phyloP scores from a whole-genome alignment of 2,113 vertebrate genomes.

The Bombycilla garrulus region DNA sequence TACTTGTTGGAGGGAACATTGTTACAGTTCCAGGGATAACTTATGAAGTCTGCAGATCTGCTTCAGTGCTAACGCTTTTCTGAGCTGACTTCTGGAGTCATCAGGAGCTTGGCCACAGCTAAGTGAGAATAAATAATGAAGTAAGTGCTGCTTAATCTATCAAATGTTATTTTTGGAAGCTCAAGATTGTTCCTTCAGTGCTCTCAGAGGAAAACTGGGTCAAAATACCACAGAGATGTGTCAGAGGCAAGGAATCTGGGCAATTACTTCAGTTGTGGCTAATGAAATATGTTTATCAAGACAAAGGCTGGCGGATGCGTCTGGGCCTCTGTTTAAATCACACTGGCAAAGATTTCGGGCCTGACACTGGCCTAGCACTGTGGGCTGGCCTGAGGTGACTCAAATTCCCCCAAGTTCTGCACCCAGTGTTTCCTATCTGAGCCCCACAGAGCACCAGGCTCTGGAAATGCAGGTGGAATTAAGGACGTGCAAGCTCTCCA shows the following conservation, averaged over 20 bases:
- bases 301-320: neutral
- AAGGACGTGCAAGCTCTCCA: neutral
- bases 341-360: neutral
- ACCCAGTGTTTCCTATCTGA: neutral
- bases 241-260: neutral
- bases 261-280: neutral
- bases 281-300: neutral
- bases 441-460: neutral
- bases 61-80: neutral
- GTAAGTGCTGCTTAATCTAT: neutral
- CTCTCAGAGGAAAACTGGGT: neutral
- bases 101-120: neutral
- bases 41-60: neutral
- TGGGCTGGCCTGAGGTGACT: neutral
- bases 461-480: neutral
- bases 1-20: neutral
- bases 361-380: neutral
- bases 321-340: neutral
- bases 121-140: neutral
- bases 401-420: neutral
- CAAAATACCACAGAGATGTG: neutral
- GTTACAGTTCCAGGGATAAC: neutral
- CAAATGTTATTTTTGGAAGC: slow-evolving; percentile 3
- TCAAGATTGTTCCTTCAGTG: neutral
- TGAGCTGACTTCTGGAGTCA: neutral